Base-by-base conservation (phyloP, 2,888 invertebrate genomes). In the Synergus itoensis region DNA sequence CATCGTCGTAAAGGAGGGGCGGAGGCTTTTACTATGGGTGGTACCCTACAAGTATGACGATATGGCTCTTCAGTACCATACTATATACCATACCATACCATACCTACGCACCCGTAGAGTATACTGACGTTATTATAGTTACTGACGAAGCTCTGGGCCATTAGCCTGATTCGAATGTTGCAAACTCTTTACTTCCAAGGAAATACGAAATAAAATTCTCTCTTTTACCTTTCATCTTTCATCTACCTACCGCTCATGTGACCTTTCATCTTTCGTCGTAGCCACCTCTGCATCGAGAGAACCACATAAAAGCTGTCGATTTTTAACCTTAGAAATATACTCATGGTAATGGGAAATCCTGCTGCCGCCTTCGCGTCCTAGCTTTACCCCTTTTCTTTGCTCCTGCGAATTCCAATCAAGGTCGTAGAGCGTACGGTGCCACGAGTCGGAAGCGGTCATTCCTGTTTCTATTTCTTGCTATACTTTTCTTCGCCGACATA, bases 401-500 rank as follows among this genome's bases (percentile, higher is more conserved):
- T 21, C 4, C 21, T n/a, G 53, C 53, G 73, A 73, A 73, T 73
- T 53, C 73, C 73, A 73, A 73, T 36, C 73, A 73, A 73, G 73
- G 73, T 73, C 53, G 69, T n/a, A 36, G 28, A 36, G 18, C 21
- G 53, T 73, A 53, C 53, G 48, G 53, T 53, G 8, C n/a, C 40
- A 28, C 73, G 12, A 53, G 53, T 73, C 40, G 73, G 40, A 73
- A 73, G 73, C 73, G 73, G 73, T 73, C 73, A 73, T 73, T 73
- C 73, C 73, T 73, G 73, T 73, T 73, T 73, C 73, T 73, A 73
- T 73, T 73, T 53, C 73, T 73, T 73, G n/a, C 36, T 69, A 28
- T 48, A 48, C 28, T 73, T 73, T 73, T 73, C 28, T 48, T 73
- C 48, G 36, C 36, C 36, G 28, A 69, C 16, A 40, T 53, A 57